A percentile compares a stretch with the other conserved stretches of the same genome.
These are phyloP conservation scores for Electrophaes corylata DNA, from an alignment of 2,888 invertebrate species.

Conservation along the genomic window DNA sequence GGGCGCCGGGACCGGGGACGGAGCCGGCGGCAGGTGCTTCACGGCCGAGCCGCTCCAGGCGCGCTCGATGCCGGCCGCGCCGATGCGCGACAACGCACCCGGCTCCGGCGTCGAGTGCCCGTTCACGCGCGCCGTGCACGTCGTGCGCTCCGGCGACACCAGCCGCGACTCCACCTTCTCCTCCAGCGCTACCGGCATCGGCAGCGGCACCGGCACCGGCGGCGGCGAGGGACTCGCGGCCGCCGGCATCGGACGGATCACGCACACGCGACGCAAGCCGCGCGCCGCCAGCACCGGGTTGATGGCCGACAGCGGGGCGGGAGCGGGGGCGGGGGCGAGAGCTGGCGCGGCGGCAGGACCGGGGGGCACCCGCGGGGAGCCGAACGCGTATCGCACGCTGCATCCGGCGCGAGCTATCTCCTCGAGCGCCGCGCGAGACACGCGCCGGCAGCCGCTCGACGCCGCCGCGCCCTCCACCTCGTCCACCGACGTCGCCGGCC, in stretches of 20 bases:
- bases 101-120: constrained; percentile 70
- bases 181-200: no score
- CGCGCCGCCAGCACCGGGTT: constrained; percentile 69
- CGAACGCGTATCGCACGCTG: constrained; percentile 86
- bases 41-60: constrained; percentile 64
- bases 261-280: constrained; percentile 77
- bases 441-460: constrained; percentile 58
- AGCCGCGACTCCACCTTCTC: constrained; percentile 34
- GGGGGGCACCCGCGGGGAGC: constrained; percentile 61
- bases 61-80: constrained; percentile 65
- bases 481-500: constrained; percentile 47
- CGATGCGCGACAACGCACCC: constrained; percentile 58
- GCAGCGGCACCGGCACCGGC: constrained; percentile 30
- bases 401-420: constrained; percentile 88
- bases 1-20: constrained; percentile 32
- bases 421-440: constrained; percentile 86
- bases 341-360: constrained; percentile 64
- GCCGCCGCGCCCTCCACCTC: constrained; percentile 53
- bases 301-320: constrained; percentile 69
- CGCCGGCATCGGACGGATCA: constrained; percentile 82
- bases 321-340: no score
- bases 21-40: constrained; percentile 33
- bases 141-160: constrained; percentile 36
- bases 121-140: constrained; percentile 53
- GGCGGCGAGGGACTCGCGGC: constrained; percentile 36